Evolutionary conservation across 2,797 vertebrate genomes (phyloP).

Genomic region (Myioborus melanocephalus): DNA sequence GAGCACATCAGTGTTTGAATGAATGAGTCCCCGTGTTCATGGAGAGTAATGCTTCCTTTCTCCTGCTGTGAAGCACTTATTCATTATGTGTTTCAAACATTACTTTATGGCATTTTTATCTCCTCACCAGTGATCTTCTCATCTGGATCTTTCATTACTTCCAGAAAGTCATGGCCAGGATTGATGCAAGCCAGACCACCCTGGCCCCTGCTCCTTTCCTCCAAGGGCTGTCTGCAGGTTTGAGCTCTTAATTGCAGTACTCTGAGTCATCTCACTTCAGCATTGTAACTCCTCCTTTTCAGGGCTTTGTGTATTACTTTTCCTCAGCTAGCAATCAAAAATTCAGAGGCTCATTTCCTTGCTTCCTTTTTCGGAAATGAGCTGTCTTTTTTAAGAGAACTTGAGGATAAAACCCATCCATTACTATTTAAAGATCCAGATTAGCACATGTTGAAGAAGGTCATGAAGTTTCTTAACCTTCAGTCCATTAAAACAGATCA

Average conservation of each 20-base stretch:
- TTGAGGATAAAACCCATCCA: neutral
- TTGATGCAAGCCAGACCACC: neutral
- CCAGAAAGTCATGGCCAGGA: neutral
- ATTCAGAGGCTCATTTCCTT: neutral
- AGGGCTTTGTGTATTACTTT: neutral
- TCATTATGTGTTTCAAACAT: neutral
- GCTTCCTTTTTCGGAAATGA: neutral
- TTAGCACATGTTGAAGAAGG: neutral
- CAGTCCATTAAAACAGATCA: neutral
- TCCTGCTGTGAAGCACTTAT: neutral
- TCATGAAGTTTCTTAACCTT: neutral
- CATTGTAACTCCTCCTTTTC: neutral
- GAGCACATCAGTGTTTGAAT: neutral
- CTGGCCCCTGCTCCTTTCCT: neutral
- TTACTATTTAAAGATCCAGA: constrained; percentile 18
- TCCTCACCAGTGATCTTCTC: neutral
- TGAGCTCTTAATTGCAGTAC: neutral
- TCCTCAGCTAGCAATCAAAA: neutral
- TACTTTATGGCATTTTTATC: neutral
- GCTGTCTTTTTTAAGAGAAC: constrained; percentile 8
- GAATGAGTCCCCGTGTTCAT: neutral
- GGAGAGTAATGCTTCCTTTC: neutral
- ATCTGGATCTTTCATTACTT: neutral
- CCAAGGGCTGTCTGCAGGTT: neutral
- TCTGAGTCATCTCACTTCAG: neutral